Conservation (phyloP, 2,113 vertebrate species). For the Solea senegalensis region DNA sequence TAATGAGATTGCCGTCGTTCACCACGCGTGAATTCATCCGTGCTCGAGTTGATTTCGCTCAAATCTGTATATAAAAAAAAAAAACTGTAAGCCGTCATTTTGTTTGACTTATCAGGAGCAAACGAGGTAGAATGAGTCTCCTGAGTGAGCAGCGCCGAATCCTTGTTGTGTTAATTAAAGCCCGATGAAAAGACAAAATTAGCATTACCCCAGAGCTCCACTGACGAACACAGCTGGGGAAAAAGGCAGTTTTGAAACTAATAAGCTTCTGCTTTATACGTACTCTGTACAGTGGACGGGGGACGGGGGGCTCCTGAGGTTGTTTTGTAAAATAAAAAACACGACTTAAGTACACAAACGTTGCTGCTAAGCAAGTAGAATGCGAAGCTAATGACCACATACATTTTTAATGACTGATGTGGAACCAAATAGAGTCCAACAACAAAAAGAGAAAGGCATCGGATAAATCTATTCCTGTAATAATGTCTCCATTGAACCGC, state of each 20-base stretch:
- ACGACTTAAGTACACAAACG: conserved; percentile 19
- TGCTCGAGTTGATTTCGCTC: conserved; percentile 25
- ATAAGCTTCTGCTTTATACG: conserved; percentile 18
- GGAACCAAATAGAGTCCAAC: not conserved
- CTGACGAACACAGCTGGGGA: conserved; percentile 29
- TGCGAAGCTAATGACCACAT: conserved; percentile 17
- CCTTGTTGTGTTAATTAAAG: conserved; percentile 73
- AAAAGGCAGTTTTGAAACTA: conserved; percentile 41
- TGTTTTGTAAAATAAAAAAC: not conserved
- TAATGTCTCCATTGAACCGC: conserved; percentile 19
- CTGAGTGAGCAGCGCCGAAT: conserved; percentile 48
- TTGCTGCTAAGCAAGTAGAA: conserved; percentile 13
- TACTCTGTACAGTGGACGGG: not conserved
- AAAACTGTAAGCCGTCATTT: conserved; percentile 18
- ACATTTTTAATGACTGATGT: conserved; percentile 16
- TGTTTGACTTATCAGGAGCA: conserved; percentile 51
- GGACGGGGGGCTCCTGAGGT: conserved; percentile 22
- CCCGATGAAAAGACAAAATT: conserved; percentile 64
- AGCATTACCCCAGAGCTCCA: conserved; percentile 37
- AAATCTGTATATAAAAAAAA: conserved; percentile 29
- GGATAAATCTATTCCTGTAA: conserved; percentile 14
- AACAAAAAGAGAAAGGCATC: not conserved
- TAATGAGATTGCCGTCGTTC: no score
- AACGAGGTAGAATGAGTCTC: conserved; percentile 62
- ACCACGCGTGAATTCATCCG: not conserved